Conservation (phyloP, 2,113 vertebrate species). For the Rhea americana region DNA sequence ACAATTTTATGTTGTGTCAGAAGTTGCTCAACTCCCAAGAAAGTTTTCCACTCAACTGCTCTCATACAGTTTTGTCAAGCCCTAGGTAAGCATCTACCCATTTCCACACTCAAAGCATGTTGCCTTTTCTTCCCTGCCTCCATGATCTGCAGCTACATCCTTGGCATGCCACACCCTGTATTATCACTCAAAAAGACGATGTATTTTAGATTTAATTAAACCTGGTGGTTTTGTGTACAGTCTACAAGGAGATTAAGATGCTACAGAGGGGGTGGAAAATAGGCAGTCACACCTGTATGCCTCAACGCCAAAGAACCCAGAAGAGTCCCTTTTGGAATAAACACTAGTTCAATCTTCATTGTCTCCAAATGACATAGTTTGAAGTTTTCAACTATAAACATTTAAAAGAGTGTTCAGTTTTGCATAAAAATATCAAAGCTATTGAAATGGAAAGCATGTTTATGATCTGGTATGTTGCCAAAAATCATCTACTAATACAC, state of each 20-base stretch:
- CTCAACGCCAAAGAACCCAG: neutral
- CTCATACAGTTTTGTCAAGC: neutral
- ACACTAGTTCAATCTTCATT: neutral
- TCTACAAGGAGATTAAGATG: neutral
- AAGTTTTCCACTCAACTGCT: neutral
- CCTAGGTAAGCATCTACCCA: neutral
- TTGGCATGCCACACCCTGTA: neutral
- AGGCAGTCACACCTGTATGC: neutral
- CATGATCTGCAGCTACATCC: neutral
- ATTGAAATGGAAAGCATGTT: slow-evolving; percentile 4
- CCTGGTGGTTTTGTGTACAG: neutral
- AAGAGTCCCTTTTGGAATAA: neutral
- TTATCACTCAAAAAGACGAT: neutral
- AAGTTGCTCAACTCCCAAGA: neutral
- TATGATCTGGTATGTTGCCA: slow-evolving; percentile 31
- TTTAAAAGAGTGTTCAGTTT: neutral
- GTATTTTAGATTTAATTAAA: neutral
- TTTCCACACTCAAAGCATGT: neutral
- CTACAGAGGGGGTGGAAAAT: neutral
- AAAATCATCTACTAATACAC: slow-evolving; percentile 14
- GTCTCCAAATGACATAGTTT: neutral
- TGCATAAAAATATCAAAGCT: slow-evolving; percentile 37
- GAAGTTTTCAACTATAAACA: neutral
- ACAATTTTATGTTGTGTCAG: neutral
- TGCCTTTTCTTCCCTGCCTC: neutral